phyloP scores from a whole-genome alignment of 2,113 vertebrate species.

The Tachuris rubrigastra region DNA sequence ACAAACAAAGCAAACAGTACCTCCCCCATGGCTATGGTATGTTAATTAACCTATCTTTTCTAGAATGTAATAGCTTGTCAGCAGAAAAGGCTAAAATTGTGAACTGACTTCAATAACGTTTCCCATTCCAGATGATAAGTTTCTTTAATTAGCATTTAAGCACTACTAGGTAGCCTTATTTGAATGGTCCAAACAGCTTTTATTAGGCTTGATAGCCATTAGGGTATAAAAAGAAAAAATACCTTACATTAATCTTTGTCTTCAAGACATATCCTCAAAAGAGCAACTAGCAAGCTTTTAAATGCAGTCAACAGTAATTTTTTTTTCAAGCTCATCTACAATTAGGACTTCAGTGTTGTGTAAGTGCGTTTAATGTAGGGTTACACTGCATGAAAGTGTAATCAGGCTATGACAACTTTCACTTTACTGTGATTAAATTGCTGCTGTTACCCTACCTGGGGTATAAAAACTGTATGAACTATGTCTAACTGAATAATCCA shows the following conservation, averaged over 20 bases:
- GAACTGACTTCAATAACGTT: neutral
- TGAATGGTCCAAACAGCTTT: neutral
- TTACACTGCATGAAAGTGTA: neutral
- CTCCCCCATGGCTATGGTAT: neutral
- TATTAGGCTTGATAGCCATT: neutral
- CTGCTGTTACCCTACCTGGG: neutral
- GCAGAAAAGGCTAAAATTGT: neutral
- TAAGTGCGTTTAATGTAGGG: neutral
- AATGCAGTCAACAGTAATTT: neutral
- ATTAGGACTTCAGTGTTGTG: neutral
- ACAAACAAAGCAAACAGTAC: neutral
- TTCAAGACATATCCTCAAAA: neutral
- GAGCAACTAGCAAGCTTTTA: neutral
- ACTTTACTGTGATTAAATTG: neutral
- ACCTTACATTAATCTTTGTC: neutral
- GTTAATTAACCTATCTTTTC: constrained; percentile 7
- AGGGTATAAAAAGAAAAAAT: neutral
- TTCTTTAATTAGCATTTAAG: constrained; percentile 2
- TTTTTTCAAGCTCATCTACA: neutral
- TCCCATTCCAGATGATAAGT: neutral
- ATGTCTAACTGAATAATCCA: neutral
- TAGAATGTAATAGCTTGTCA: neutral
- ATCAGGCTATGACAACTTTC: neutral
- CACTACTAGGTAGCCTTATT: neutral
- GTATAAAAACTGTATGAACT: neutral